Conservation (phyloP, 92 coral and sea anemone species). For the Palythoa heliodiscus region DNA sequence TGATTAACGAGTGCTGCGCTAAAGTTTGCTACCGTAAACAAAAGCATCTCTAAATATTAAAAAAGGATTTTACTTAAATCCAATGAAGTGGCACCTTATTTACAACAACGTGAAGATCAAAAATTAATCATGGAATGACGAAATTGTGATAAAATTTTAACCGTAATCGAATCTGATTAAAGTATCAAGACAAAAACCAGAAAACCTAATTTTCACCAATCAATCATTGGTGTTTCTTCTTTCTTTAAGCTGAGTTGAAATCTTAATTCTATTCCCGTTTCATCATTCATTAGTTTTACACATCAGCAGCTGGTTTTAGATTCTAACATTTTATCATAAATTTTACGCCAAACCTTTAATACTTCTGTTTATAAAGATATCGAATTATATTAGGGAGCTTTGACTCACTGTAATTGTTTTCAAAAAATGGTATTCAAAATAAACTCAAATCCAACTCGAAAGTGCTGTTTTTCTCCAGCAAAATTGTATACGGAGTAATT, state of each 20-base stretch:
- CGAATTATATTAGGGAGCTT: background rate
- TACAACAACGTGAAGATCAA: background rate
- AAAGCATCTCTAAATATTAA: constrained; percentile 10
- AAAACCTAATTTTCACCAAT: background rate
- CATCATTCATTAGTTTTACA: constrained; percentile 6
- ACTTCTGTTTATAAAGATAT: background rate
- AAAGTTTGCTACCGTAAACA: constrained; percentile 6
- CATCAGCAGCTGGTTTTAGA: constrained; percentile 1
- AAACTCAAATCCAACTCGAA: background rate
- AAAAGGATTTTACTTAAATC: constrained; percentile 10
- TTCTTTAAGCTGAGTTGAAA: background rate
- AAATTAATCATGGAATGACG: constrained; percentile 4
- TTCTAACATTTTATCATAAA: constrained; percentile 5
- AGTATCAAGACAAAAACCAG: background rate
- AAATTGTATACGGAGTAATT: background rate
- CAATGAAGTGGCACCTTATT: background rate
- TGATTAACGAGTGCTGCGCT: constrained; percentile 7
- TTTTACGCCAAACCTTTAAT: background rate
- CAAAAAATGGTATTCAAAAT: background rate
- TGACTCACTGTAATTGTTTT: background rate
- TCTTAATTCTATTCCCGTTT: background rate
- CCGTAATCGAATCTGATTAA: background rate
- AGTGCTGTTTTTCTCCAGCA: background rate
- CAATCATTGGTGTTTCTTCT: background rate
- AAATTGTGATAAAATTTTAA: constrained; percentile 6